Evolutionary conservation across 1,140 invertebrate genomes (phyloP).

Genomic region (Cardiocondyla obscurior): DNA sequence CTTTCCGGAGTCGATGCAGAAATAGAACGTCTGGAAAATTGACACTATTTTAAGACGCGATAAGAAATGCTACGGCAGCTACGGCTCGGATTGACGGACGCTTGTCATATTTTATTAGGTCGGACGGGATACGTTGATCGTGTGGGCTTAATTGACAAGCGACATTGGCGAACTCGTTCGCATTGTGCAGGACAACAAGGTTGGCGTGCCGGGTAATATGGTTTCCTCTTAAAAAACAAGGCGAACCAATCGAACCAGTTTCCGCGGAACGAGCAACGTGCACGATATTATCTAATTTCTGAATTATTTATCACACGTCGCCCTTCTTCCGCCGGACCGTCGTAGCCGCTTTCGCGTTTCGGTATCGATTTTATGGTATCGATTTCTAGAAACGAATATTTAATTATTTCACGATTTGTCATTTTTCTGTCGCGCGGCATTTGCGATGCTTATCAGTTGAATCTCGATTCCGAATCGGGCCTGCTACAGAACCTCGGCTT

Average conservation of each 20-base stretch:
- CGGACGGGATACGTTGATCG: neutral
- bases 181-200: slow-evolving; percentile 45
- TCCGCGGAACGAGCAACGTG: slow-evolving; percentile 33
- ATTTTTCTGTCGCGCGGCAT: neutral
- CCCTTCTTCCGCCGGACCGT: slow-evolving; percentile 12
- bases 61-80: neutral
- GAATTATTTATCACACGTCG: slow-evolving; percentile 51
- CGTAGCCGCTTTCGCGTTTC: slow-evolving; percentile 35
- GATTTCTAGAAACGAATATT: slow-evolving; percentile 33
- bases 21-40: slow-evolving; percentile 14
- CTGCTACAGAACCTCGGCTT: neutral
- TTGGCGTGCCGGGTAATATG: slow-evolving; percentile 49
- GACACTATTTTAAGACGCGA: slow-evolving; percentile 10
- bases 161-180: slow-evolving; percentile 42
- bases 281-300: slow-evolving; percentile 63
- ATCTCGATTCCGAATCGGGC: neutral
- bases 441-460: neutral
- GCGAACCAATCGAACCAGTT: slow-evolving; percentile 59
- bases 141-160: slow-evolving; percentile 44
- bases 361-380: slow-evolving; percentile 30
- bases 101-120: slow-evolving; percentile 49
- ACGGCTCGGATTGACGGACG: neutral
- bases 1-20: neutral
- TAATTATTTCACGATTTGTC: neutral
- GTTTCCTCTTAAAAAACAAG: slow-evolving; percentile 56